Base-by-base conservation (phyloP, 37 sponge, comb jelly and placozoan genomes). In the Mnemiopsis leidyi region DNA sequence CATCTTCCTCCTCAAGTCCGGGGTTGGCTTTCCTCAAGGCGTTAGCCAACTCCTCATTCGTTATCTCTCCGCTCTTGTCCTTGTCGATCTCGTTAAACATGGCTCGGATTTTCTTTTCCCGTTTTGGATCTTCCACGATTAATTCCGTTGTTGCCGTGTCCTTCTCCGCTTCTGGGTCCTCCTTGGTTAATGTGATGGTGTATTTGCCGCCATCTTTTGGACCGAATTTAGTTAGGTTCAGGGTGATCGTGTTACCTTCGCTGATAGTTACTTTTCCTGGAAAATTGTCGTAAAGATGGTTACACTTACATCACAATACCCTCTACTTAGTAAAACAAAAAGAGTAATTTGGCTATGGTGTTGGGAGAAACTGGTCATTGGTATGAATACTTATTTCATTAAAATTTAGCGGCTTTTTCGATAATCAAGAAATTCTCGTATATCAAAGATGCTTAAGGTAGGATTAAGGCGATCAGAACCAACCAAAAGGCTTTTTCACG, bases 61-160 rank as follows among this genome's bases (percentile, higher is more conserved):
- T 71, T 13, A 71, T 71, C 75, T 71, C 75, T 28, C 75, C 75
- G 3, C 30, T 29, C 20, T 71, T 71, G 75, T 71, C 75, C n/a
- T 71, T 71, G 75, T 71, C 75, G 3, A 71, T 71, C n/a, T 71
- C 75, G 20, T 71, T 71, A 18, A 71, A 71, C 75, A 71, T 71
- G 3, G 30, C 75, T 28, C n/a, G 7, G 7, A 71, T 71, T 25
- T 71, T 71, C 75, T 71, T 71, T 5, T 71, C 75, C 20, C 75
- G 75, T 71, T 71, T 71, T n/a, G 75, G 75, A 71, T 71, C 75
- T 25, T 71, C 75, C 20, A 28, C 75, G 30, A 71, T 71, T 23
- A 71, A 5, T 25, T 71, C 75, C 3, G 75, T 71, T 28, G 25
- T 28, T 29, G 75, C 75, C 20, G 75, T 23, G 30, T 71, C 75